Evolutionary conservation across 2,797 vertebrate genomes (phyloP).

Genomic region (Nannoperca obscura): DNA sequence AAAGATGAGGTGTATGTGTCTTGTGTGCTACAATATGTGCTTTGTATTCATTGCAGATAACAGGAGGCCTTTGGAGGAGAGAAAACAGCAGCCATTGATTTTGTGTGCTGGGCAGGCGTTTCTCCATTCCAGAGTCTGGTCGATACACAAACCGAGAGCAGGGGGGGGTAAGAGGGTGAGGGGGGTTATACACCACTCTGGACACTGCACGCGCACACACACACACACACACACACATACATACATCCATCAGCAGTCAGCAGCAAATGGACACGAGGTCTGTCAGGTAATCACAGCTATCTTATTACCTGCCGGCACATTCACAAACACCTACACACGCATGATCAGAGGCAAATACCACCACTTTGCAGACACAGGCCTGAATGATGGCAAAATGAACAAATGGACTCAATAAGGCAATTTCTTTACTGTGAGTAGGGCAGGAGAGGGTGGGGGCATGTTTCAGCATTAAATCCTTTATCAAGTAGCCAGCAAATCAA

Average conservation of each 20-base stretch:
- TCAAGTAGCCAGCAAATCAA: slow-evolving; percentile 82
- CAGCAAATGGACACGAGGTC: slow-evolving; percentile 65
- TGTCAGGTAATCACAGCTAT: slow-evolving; percentile 76
- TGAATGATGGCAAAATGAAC: slow-evolving; percentile 49
- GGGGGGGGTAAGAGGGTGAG: slow-evolving; percentile 5
- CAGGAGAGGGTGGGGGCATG: slow-evolving; percentile 39
- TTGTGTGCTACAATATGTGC: slow-evolving; percentile 64
- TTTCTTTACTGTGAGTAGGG: slow-evolving; percentile 52
- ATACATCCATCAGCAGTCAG: slow-evolving; percentile 54
- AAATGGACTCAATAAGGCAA: slow-evolving; percentile 66
- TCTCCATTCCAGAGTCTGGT: slow-evolving; percentile 85
- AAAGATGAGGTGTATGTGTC: slow-evolving; percentile 68
- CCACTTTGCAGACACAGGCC: slow-evolving; percentile 42
- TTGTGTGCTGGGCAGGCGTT: slow-evolving; percentile 83
- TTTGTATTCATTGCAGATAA: slow-evolving; percentile 84
- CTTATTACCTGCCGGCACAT: slow-evolving; percentile 64
- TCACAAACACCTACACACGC: slow-evolving; percentile 37
- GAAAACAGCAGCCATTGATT: slow-evolving; percentile 86
- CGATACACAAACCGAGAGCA: slow-evolving; percentile 77
- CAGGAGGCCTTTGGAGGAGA: slow-evolving; percentile 73
- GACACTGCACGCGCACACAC: slow-evolving; percentile 47
- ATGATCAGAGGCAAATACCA: slow-evolving; percentile 49
- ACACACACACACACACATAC: slow-evolving; percentile 16
- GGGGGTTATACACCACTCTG: slow-evolving; percentile 66
- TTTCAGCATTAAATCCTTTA: slow-evolving; percentile 79